Conservation (phyloP, 2,888 invertebrate genomes). For the Neoaliturus tenellus region DNA sequence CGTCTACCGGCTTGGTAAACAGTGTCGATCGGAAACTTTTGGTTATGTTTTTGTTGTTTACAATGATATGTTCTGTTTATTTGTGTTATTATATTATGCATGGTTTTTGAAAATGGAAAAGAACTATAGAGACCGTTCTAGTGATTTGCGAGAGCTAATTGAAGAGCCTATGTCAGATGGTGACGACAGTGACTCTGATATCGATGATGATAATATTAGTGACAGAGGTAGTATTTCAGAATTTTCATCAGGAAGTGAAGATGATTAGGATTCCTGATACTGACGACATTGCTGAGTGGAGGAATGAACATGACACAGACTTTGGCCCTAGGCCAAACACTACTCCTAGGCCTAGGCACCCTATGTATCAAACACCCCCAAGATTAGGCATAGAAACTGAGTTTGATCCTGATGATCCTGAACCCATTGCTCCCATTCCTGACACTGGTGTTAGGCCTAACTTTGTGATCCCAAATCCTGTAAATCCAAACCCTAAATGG, state of each 20-base stretch:
- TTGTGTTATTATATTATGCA: not conserved
- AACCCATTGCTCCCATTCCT: too few species aligned
- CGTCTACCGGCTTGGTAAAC: too few species aligned
- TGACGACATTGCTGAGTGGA: not conserved
- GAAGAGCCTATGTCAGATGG: not conserved
- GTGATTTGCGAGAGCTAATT: not conserved
- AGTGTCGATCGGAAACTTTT: too few species aligned
- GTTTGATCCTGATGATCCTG: not conserved
- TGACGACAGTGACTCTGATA: not conserved
- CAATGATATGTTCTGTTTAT: not conserved
- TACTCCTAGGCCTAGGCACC: not conserved
- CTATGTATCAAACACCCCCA: not conserved
- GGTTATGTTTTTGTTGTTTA: too few species aligned
- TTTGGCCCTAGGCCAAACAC: not conserved
- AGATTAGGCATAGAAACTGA: not conserved
- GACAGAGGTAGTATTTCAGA: not conserved
- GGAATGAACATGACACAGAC: not conserved
- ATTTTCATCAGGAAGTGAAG: slow-evolving; percentile 25
- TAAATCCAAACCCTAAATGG: not conserved
- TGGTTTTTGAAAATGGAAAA: not conserved
- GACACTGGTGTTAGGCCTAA: too few species aligned
- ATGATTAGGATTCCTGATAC: slow-evolving; percentile 11
- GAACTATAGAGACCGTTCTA: not conserved
- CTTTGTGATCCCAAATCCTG: not conserved
- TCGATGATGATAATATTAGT: not conserved